Conservation (phyloP, 2,797 vertebrate species). For the Rhinichthys osculus region DNA sequence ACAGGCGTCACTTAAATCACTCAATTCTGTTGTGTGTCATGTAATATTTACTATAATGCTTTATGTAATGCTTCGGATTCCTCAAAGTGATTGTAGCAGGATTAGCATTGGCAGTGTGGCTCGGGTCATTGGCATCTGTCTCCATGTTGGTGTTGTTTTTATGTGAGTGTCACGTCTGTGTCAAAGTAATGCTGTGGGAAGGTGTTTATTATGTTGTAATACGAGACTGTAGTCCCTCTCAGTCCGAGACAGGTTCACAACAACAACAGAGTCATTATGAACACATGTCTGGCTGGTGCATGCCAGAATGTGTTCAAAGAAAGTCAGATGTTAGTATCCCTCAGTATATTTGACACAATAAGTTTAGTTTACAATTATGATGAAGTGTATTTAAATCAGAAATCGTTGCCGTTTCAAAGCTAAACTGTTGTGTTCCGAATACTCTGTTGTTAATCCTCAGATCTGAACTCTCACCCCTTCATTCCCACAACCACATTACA, state of each 20-base stretch:
- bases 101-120: slow-evolving; percentile 29
- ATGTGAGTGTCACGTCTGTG: slow-evolving; percentile 15
- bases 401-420: background rate
- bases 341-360: background rate
- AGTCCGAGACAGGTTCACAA: slow-evolving; percentile 25
- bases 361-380: background rate
- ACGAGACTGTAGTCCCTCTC: slow-evolving; percentile 52
- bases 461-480: slow-evolving; percentile 35
- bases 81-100: slow-evolving; percentile 49
- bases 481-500: slow-evolving; percentile 25
- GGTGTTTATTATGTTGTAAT: slow-evolving; percentile 54
- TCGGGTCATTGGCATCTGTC: slow-evolving; percentile 60
- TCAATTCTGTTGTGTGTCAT: slow-evolving; percentile 1
- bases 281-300: slow-evolving; percentile 1
- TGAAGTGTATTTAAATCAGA: background rate
- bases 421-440: slow-evolving; percentile 12
- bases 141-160: slow-evolving; percentile 44
- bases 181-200: slow-evolving; percentile 52
- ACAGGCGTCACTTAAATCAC: background rate
- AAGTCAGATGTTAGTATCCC: background rate
- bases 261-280: background rate
- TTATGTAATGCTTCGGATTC: background rate
- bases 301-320: background rate
- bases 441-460: slow-evolving; percentile 38
- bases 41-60: background rate